phyloP scores from a whole-genome alignment of 2,888 invertebrate genomes.

The Ptilodon capucinus region DNA sequence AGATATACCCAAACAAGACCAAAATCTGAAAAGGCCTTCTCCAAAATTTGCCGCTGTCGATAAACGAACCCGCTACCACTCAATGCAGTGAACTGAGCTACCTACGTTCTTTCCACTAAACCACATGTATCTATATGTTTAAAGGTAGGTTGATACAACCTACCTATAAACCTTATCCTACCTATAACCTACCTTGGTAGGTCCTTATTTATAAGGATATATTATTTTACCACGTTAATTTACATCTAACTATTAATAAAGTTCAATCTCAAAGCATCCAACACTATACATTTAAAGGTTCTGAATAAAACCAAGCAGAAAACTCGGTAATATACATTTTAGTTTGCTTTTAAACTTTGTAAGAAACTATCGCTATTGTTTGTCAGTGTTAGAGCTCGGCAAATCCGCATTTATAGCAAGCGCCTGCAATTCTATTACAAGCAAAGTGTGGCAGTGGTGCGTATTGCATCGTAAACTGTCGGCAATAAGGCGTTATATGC shows the following conservation, averaged over 20 bases:
- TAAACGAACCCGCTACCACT: no score
- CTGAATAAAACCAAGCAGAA: slow-evolving; percentile 5
- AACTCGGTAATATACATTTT: slow-evolving; percentile 17
- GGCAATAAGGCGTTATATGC: slow-evolving; percentile 69
- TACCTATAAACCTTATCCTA: no score
- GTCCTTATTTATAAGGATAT: no score
- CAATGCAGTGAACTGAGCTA: no score
- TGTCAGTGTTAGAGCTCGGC: slow-evolving; percentile 43
- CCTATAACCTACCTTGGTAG: no score
- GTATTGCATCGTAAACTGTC: slow-evolving; percentile 74
- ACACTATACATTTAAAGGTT: background rate
- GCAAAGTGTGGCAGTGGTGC: slow-evolving; percentile 70
- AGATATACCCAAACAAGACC: no score
- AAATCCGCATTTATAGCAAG: slow-evolving; percentile 64
- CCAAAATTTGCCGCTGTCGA: no score
- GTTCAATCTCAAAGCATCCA: background rate
- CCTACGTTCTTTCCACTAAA: no score
- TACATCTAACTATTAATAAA: background rate
- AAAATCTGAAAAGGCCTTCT: no score
- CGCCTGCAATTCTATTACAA: slow-evolving; percentile 76
- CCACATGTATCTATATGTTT: no score
- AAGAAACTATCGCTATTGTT: slow-evolving; percentile 38
- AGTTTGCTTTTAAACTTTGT: slow-evolving; percentile 39
- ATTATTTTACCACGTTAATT: background rate
- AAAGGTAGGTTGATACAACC: no score